These are phyloP conservation scores for Pardalotus punctatus DNA, from an alignment of 2,113 vertebrate species.

Conservation along the genomic window DNA sequence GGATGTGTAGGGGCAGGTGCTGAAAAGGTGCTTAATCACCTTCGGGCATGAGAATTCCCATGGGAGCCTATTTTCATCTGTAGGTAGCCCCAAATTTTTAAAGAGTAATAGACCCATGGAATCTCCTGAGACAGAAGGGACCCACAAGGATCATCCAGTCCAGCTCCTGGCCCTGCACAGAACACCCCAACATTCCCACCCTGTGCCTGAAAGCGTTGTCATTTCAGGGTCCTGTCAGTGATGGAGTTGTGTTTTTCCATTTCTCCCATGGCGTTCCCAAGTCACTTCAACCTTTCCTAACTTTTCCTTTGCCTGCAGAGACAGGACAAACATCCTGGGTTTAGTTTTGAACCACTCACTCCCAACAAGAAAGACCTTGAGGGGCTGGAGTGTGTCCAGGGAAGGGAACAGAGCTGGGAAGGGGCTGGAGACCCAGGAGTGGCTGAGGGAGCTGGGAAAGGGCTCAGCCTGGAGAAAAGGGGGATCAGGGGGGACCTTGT, in stretches of 20 bases:
- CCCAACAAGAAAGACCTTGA: background rate
- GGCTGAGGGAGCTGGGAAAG: background rate
- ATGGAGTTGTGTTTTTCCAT: background rate
- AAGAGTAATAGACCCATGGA: background rate
- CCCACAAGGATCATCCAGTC: background rate
- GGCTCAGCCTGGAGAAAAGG: background rate
- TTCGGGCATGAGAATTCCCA: background rate
- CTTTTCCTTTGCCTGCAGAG: background rate
- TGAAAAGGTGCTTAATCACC: background rate
- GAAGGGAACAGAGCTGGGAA: background rate
- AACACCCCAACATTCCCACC: background rate
- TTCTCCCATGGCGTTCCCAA: background rate
- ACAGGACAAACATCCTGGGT: background rate
- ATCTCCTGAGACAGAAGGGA: background rate
- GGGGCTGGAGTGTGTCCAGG: fast-evolving
- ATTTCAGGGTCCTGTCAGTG: background rate
- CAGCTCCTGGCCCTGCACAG: background rate
- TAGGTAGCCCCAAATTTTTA: background rate
- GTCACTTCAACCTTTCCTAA: background rate
- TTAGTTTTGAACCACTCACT: background rate
- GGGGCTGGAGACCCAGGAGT: fast-evolving
- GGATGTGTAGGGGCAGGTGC: background rate
- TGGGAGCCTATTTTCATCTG: background rate
- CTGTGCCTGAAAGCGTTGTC: fast-evolving
- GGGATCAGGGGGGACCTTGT: background rate